Conservation (phyloP, 2,797 vertebrate genomes). For the Vespertilio murinus region DNA sequence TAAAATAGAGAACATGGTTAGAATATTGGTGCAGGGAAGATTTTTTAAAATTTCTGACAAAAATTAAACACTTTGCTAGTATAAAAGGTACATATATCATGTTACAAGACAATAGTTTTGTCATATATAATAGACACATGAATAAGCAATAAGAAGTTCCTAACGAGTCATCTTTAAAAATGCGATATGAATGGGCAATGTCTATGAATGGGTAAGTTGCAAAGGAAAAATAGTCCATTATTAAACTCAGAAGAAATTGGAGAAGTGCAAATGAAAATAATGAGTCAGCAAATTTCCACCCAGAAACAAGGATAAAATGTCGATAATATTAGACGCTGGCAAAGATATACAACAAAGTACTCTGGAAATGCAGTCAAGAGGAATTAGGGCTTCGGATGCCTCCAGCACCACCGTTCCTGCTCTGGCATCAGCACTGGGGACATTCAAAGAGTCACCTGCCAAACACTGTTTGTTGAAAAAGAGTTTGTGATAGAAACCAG, state of each 20-base stretch:
- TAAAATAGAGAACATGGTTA: constrained; percentile 44
- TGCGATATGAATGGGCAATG: neutral
- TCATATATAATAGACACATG: constrained; percentile 47
- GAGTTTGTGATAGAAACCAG: neutral
- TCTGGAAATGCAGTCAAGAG: neutral
- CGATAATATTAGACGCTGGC: constrained; percentile 26
- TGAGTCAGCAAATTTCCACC: constrained; percentile 36
- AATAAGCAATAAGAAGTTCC: constrained; percentile 46
- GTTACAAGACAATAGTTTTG: constrained; percentile 26
- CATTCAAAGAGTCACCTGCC: neutral
- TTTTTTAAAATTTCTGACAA: constrained; percentile 6
- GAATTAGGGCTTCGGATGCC: neutral
- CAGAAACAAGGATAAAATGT: neutral
- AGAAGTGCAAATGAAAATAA: constrained; percentile 60
- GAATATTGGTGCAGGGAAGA: neutral
- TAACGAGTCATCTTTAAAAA: constrained; percentile 52
- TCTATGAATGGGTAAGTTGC: constrained; percentile 14
- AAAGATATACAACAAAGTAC: neutral
- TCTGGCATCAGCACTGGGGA: neutral
- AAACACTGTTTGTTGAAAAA: neutral
- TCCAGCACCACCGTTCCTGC: neutral
- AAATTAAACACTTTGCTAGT: constrained; percentile 51
- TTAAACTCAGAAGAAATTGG: constrained; percentile 26
- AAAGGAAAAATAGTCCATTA: constrained; percentile 5
- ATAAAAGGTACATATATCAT: constrained; percentile 61